These are phyloP conservation scores for Ptilonorhynchus violaceus DNA, from an alignment of 2,113 vertebrate species.

Conservation along the genomic window DNA sequence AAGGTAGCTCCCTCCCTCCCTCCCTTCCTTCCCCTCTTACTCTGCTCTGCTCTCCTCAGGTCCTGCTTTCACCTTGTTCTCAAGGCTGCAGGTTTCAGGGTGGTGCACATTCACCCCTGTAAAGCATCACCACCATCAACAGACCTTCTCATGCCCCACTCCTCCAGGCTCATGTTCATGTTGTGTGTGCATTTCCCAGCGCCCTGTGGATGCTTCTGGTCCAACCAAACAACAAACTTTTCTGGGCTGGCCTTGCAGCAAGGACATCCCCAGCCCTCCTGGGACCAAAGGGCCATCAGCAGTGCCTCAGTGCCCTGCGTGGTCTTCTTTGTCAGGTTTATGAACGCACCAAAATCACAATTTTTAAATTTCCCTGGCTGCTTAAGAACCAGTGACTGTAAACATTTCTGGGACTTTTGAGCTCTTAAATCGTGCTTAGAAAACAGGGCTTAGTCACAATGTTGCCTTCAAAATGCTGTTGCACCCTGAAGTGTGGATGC, in stretches of 20 bases:
- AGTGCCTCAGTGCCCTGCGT: fast-evolving
- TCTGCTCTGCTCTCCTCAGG: neutral
- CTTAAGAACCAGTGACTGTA: neutral
- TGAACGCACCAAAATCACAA: neutral
- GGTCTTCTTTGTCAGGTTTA: neutral
- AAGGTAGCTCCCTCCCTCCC: neutral
- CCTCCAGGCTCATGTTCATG: neutral
- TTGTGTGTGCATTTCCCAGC: neutral
- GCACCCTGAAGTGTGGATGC: neutral
- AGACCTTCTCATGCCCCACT: neutral
- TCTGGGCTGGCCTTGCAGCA: neutral
- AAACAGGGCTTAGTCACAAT: neutral
- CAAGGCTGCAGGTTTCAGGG: neutral
- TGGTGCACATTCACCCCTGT: no score
- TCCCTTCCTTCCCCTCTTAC: neutral
- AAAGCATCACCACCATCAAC: neutral
- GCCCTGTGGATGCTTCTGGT: neutral
- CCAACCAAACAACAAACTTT: neutral
- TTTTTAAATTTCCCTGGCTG: neutral
- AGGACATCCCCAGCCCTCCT: neutral
- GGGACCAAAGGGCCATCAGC: neutral
- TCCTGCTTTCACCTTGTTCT: neutral
- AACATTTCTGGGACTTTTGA: neutral
- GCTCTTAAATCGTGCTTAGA: neutral
- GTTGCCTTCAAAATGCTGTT: neutral